These are phyloP conservation scores for Drosophila carrolli DNA, from an alignment of 1,140 invertebrate genomes.

Conservation along the genomic window DNA sequence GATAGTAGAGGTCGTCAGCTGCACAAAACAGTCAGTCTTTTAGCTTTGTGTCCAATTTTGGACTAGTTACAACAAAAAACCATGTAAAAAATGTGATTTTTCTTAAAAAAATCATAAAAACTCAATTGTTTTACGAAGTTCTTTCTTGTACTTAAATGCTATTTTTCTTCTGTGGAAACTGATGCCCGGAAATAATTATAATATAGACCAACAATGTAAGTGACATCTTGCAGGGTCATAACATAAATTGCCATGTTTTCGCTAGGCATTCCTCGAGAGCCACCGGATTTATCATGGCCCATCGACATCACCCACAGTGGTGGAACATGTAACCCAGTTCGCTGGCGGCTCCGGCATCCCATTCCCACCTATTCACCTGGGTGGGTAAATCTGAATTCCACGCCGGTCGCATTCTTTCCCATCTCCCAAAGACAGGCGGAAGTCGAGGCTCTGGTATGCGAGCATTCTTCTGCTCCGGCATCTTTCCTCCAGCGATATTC, in stretches of 20 bases:
- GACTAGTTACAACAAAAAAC: no score
- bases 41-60: no score
- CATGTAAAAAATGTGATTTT: no score
- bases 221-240: slow-evolving; percentile 6
- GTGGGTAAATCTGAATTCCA: slow-evolving; percentile 57
- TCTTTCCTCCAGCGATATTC: slow-evolving; percentile 26
- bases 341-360: slow-evolving; percentile 29
- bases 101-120: no score
- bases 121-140: no score
- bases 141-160: no score
- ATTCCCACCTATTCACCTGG: slow-evolving; percentile 58
- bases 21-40: no score
- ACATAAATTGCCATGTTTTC: slow-evolving; percentile 24
- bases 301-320: slow-evolving; percentile 39
- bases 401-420: slow-evolving; percentile 60
- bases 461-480: slow-evolving; percentile 40
- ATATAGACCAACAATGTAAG: background rate
- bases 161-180: no score
- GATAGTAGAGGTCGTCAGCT: no score
- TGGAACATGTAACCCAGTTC: slow-evolving; percentile 39
- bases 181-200: no score
- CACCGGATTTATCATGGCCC: background rate
- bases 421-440: slow-evolving; percentile 67
- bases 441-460: slow-evolving; percentile 64
- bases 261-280: slow-evolving; percentile 28